These are phyloP conservation scores for Oceanodroma leucorhoa DNA, from an alignment of 2,797 vertebrate genomes.

Conservation along the genomic window DNA sequence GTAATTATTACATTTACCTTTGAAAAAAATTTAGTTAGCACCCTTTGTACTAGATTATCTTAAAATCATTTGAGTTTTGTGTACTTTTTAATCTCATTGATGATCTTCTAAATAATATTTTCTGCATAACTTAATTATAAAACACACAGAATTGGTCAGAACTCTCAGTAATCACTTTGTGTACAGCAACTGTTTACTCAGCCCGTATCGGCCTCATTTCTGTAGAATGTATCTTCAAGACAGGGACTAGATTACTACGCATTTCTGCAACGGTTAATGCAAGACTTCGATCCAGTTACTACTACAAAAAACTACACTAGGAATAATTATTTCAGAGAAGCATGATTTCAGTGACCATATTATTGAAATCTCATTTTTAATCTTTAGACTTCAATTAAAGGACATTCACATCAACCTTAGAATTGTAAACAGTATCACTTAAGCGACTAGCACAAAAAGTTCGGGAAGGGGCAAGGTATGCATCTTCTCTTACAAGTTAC, in stretches of 20 bases:
- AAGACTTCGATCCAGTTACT: neutral
- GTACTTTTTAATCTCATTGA: neutral
- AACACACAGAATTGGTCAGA: neutral
- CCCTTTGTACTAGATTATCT: neutral
- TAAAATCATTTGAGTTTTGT: neutral
- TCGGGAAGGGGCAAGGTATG: fast-evolving
- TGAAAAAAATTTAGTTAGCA: neutral
- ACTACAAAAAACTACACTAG: neutral
- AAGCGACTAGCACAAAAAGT: neutral
- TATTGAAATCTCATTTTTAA: neutral
- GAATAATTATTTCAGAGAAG: neutral
- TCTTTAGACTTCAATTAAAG: neutral
- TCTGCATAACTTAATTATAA: neutral
- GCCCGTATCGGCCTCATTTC: neutral
- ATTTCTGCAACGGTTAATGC: neutral
- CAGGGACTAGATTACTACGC: neutral
- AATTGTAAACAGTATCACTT: neutral
- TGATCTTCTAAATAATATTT: neutral
- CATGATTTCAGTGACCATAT: neutral
- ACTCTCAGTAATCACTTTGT: neutral
- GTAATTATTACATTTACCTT: neutral
- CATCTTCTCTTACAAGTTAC: neutral
- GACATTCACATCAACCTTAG: neutral
- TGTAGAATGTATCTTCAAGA: neutral
- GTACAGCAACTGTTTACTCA: neutral